Percentiles rank a stretch among this genome's conserved stretches.
phyloP scores from a whole-genome alignment of 1,140 invertebrate species.

The Drosophila nasuta region DNA sequence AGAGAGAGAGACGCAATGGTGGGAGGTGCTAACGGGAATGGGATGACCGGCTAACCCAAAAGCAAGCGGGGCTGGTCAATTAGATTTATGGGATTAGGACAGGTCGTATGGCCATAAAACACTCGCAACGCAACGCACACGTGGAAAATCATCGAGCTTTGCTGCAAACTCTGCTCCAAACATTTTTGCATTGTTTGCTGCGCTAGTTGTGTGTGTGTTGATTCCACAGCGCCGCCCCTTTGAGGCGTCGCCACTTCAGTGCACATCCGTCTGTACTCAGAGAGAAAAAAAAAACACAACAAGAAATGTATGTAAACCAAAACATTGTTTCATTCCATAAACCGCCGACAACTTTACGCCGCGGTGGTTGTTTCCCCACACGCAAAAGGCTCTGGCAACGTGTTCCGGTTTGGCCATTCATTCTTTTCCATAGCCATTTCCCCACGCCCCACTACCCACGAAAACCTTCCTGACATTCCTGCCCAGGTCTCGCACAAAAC shows the following conservation, averaged over 20 bases:
- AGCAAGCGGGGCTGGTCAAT: slow-evolving; percentile 61
- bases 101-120: slow-evolving; percentile 65
- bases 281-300: neutral
- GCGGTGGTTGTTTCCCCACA: slow-evolving; percentile 71
- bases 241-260: slow-evolving; percentile 35
- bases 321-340: slow-evolving; percentile 76
- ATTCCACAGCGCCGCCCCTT: neutral
- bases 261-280: slow-evolving; percentile 57
- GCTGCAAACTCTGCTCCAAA: slow-evolving; percentile 26
- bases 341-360: slow-evolving; percentile 54
- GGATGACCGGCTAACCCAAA: slow-evolving; percentile 73
- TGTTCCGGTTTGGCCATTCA: slow-evolving; percentile 62
- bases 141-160: slow-evolving; percentile 47
- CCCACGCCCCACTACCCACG: neutral
- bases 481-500: slow-evolving; percentile 20
- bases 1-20: neutral
- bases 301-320: slow-evolving; percentile 27
- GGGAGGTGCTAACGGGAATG: slow-evolving; percentile 21
- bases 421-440: slow-evolving; percentile 35
- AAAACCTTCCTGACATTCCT: neutral
- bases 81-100: slow-evolving; percentile 77
- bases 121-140: slow-evolving; percentile 45
- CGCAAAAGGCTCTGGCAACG: slow-evolving; percentile 57
- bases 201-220: slow-evolving; percentile 14
- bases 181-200: slow-evolving; percentile 64